These are phyloP conservation scores for Catostylus mosaicus DNA, from an alignment of 30 jellyfish, hydroid and myxozoan species.

Conservation along the genomic window DNA sequence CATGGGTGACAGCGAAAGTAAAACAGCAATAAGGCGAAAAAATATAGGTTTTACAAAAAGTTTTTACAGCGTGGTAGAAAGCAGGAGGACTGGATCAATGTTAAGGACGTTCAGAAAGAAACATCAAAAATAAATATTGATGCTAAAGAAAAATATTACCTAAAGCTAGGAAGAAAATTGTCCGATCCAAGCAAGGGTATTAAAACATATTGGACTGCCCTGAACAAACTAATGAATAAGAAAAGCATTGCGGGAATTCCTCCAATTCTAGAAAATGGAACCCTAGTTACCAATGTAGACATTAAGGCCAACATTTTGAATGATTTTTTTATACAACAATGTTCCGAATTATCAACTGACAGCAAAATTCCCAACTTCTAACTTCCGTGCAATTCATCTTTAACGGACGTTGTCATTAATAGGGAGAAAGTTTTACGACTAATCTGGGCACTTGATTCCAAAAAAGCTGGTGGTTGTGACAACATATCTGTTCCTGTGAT, in stretches of 20 bases:
- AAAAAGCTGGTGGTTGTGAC: slow-evolving; percentile 36
- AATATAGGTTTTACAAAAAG: slow-evolving; percentile 33
- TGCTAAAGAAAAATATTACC: slow-evolving; percentile 53
- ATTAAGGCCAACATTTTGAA: slow-evolving; percentile 43
- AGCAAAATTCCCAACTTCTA: slow-evolving; percentile 22
- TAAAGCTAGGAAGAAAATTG: slow-evolving; percentile 30
- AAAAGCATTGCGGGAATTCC: slow-evolving; percentile 26
- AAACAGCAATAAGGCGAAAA: slow-evolving; percentile 49
- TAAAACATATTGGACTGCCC: no score
- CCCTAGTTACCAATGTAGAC: slow-evolving; percentile 22
- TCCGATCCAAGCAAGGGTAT: slow-evolving; percentile 30
- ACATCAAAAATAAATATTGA: slow-evolving; percentile 16
- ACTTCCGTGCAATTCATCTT: slow-evolving; percentile 8
- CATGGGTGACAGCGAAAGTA: slow-evolving; percentile 62
- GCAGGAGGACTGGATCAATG: slow-evolving; percentile 31
- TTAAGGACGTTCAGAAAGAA: slow-evolving; percentile 11
- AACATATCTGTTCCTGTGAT: slow-evolving; percentile 30
- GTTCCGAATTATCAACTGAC: slow-evolving; percentile 7
- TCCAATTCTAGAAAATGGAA: slow-evolving; percentile 35
- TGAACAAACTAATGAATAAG: slow-evolving; percentile 23
- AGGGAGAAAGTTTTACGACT: slow-evolving; percentile 34
- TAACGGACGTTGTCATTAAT: slow-evolving; percentile 7
- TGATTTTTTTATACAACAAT: slow-evolving; percentile 54
- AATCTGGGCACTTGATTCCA: slow-evolving; percentile 23
- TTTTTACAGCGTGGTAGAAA: slow-evolving; percentile 27